Base-by-base conservation (phyloP, 92 coral and sea anemone genomes). In the Epizoanthus ramosus region DNA sequence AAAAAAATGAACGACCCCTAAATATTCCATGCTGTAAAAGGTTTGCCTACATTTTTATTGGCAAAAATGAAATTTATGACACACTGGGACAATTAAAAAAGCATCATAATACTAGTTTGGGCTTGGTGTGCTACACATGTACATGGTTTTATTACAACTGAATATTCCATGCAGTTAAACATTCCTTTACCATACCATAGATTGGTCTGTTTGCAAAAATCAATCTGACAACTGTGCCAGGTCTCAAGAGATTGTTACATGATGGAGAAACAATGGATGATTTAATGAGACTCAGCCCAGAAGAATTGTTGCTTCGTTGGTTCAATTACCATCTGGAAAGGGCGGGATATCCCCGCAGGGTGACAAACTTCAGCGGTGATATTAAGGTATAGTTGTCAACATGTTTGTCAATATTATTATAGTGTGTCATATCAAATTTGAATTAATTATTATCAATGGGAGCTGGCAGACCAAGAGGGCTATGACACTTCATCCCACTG, bases 151-250 rank as follows among this genome's bases (percentile, higher is more conserved):
- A 16, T 39, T 28, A n/a, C 18, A 22, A 21, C 6, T 28, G 22
- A 14, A 12, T 74, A 50, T 74, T 10, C 21, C 4, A 18, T 12
- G 61, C 6, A 10, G 53, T 52, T 43, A 47, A 25, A 3, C 17
- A 57, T 57, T 58, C 56, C 47, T 35, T 13, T 35, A 14, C 14
- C 68, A 2, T 57, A 6, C 56, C 64, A 23, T 58, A 96, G 99
- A 96, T 96, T 90, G 99, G 99, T 9, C 87, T 96, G 79, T 94
- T 96, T 84, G 95, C 99, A 56, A 93, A 96, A 61, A 96, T 96
- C 85, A 90, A 92, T 39, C 79, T 96, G 54, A 79, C 98, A 0
- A 87, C 84, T 85, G 98, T 96, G 3, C 99, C 99, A 60, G 98
- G 99, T 17, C 86, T 96, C 10, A 91, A 91, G 37, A 83, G 99